Evolutionary conservation across 2,888 invertebrate species (phyloP), one percentile per base, ranked within the genome.

Genomic region (Amphipoea oculea): DNA sequence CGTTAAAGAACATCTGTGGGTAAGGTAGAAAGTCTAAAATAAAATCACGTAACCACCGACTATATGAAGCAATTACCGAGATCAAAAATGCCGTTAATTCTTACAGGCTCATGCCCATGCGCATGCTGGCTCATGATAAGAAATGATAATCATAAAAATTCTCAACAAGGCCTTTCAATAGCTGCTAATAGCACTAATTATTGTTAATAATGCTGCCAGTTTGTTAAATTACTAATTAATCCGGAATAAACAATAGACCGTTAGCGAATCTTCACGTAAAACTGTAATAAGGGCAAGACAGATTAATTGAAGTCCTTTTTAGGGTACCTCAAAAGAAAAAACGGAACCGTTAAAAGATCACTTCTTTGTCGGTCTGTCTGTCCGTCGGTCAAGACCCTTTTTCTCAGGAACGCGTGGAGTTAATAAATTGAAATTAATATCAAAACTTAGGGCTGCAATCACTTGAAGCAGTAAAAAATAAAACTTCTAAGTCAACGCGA

Each of bases 141-240:
- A 63, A 78, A 69, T 20, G 36, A 75, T 65, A 69, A 68, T 68
- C 51, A 71, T 79, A 79, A 73, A 84, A 83, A 76, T 36, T 73
- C 75, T 68, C 45, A 11, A 17, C 75, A 48, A n/a, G 45, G 29
- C 40, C 48, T 68, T 73, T 63, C 67, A 79, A 83, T 83, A 57
- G 70, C 73, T 40, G 67, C 42, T 78, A 83, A 76, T 83, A 62
- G n/a, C 63, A 20, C 36, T 83, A 83, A 84, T 84, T 84, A 84
- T 71, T 23, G 51, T 20, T 71, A 78, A 75, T 84, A 83, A 83
- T 65, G 14, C 48, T 63, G 48, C 14, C 29, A 57, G 54, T 77
- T 74, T 42, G 60, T 75, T 60, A 40, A 71, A 20, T 45, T 40
- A 60, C n/a, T 77, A 65, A 68, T 84, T 74, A 78, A 83, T 60